Percentiles rank a stretch among this genome's conserved stretches.
Evolutionary conservation across 1,140 invertebrate genomes (phyloP).

Genomic region (Brachionus rubens): DNA sequence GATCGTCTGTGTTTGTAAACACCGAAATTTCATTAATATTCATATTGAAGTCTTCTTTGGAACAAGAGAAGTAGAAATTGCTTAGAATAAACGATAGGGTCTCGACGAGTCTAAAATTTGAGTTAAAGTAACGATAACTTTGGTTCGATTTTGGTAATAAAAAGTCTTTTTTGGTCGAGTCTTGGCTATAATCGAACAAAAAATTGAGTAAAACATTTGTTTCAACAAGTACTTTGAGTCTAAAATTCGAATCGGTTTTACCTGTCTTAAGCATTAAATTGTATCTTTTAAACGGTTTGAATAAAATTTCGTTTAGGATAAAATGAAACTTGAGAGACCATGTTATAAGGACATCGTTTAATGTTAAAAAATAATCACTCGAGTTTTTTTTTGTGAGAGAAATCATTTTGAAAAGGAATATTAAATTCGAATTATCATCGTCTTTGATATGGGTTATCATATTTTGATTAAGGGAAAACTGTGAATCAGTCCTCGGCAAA

Average conservation of each 20-base stretch:
- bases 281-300: not conserved
- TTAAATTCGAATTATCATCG: not conserved
- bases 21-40: not conserved
- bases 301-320: constrained; percentile 1
- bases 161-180: not conserved
- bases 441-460: not conserved
- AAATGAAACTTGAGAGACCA: constrained; percentile 9
- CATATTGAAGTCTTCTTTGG: constrained; percentile 4
- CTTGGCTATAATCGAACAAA: constrained; percentile 2
- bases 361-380: not conserved
- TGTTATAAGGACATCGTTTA: not conserved
- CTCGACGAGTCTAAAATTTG: not conserved
- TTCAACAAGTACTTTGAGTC: constrained; percentile 2
- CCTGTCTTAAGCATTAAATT: not conserved
- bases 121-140: constrained; percentile 3
- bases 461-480: constrained; percentile 6
- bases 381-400: not conserved
- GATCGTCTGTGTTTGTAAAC: not conserved
- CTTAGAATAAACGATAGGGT: not conserved
- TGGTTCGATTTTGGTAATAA: not conserved
- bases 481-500: not conserved
- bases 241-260: not conserved
- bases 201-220: constrained; percentile 12
- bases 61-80: constrained; percentile 22
- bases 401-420: not conserved